These are phyloP conservation scores for Anableps anableps DNA, from an alignment of 2,797 vertebrate species.

Conservation along the genomic window DNA sequence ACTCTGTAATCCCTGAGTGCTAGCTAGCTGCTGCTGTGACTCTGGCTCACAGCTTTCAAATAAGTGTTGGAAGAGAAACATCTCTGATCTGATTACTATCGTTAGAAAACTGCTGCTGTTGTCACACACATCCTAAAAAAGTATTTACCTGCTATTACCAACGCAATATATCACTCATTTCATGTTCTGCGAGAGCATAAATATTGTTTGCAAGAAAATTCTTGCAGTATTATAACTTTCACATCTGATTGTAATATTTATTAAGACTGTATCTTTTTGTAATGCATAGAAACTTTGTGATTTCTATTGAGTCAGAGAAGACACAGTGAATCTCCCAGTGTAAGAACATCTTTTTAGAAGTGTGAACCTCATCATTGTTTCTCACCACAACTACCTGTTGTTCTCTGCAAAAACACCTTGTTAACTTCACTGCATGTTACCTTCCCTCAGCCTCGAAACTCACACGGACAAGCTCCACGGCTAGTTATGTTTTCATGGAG, in stretches of 20 bases:
- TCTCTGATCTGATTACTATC: conserved; percentile 7
- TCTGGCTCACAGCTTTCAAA: conserved; percentile 11
- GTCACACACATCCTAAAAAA: not conserved
- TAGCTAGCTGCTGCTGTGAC: not conserved
- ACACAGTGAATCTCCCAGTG: not conserved
- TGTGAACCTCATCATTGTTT: conserved; percentile 1
- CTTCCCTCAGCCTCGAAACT: not conserved
- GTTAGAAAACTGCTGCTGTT: not conserved
- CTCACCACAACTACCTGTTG: not conserved
- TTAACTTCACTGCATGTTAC: conserved; percentile 1
- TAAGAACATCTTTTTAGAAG: not conserved
- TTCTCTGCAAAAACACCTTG: conserved; percentile 1
- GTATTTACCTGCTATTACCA: not conserved
- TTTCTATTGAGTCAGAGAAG: not conserved
- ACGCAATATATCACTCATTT: not conserved
- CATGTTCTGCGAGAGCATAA: not conserved
- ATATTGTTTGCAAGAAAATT: not conserved
- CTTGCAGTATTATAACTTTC: not conserved
- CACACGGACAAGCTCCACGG: not conserved
- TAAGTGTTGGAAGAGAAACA: not conserved
- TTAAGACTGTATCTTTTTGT: not conserved
- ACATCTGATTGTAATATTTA: not conserved
- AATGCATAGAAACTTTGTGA: not conserved
- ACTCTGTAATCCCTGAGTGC: conserved; percentile 1
- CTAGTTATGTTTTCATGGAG: not conserved